Percentiles rank a stretch among this genome's conserved stretches.
These are phyloP conservation scores for Neolamprologus kungweensis DNA, from an alignment of 2,113 vertebrate species.

Conservation along the genomic window DNA sequence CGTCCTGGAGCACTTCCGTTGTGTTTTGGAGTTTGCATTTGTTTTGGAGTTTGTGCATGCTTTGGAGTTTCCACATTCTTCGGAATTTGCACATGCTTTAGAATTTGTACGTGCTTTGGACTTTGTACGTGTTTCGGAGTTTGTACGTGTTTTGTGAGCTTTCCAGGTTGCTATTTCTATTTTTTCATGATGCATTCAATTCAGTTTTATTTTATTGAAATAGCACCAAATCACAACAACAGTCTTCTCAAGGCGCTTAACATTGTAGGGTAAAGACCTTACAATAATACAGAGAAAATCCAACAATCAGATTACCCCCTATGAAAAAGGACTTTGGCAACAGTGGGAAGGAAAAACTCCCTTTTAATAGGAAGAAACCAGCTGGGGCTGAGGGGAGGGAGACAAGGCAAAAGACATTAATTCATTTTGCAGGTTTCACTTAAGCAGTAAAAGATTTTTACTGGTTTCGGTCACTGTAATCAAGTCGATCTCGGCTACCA, in stretches of 20 bases:
- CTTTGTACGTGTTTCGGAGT: neutral
- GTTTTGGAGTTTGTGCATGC: neutral
- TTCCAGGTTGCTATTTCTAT: neutral
- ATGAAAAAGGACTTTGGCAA: neutral
- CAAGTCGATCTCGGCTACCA: neutral
- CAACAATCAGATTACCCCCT: neutral
- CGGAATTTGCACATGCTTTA: neutral
- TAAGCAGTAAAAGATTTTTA: neutral
- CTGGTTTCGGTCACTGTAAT: neutral
- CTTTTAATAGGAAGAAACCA: neutral
- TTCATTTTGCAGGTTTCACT: neutral
- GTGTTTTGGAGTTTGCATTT: neutral
- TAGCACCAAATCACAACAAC: neutral
- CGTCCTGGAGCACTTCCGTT: neutral
- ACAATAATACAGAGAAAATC: neutral
- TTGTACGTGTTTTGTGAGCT: neutral
- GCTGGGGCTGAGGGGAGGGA: neutral
- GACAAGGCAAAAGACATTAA: neutral
- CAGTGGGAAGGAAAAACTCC: neutral
- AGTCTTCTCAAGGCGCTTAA: neutral
- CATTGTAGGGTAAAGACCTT: neutral
- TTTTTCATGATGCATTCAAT: neutral
- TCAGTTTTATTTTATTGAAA: neutral
- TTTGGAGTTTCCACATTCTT: neutral
- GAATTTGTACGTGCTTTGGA: neutral